Evolutionary conservation across 2,113 vertebrate genomes (phyloP).

Genomic region (Dicrurus megarhynchus): DNA sequence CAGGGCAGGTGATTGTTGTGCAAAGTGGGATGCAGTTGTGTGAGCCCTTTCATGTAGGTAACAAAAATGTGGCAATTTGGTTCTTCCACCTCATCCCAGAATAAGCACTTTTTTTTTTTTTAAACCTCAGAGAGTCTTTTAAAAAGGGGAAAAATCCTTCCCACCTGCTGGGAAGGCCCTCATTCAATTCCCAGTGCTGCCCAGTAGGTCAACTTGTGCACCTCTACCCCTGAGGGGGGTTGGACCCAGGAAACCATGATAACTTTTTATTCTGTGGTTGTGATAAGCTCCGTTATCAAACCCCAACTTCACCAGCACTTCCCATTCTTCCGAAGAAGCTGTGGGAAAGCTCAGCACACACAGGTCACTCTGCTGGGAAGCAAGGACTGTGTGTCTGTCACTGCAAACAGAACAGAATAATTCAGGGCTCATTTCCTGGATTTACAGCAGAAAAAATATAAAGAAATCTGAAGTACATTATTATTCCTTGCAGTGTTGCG

Average conservation of each 20-base stretch:
- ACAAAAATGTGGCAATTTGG: background rate
- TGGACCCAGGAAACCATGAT: background rate
- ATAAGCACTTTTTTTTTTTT: background rate
- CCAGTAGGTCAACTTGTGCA: background rate
- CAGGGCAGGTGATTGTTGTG: constrained; percentile 1
- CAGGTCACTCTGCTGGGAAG: background rate
- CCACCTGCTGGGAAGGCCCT: background rate
- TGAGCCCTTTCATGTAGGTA: background rate
- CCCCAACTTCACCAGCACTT: background rate
- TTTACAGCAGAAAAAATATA: background rate
- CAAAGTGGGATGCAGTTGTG: background rate
- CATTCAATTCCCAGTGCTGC: background rate
- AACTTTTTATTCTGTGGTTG: background rate
- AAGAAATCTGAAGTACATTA: background rate
- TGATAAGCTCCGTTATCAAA: background rate
- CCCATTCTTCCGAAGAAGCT: background rate
- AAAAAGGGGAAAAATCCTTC: background rate
- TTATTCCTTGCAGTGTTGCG: background rate
- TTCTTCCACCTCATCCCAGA: background rate
- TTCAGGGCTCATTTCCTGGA: background rate
- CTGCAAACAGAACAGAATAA: background rate
- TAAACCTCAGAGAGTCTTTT: background rate
- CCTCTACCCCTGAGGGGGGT: background rate
- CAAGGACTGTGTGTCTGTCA: background rate
- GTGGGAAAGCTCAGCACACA: background rate